These are phyloP conservation scores for Lobophora halterata DNA, from an alignment of 2,888 invertebrate genomes.

Conservation along the genomic window DNA sequence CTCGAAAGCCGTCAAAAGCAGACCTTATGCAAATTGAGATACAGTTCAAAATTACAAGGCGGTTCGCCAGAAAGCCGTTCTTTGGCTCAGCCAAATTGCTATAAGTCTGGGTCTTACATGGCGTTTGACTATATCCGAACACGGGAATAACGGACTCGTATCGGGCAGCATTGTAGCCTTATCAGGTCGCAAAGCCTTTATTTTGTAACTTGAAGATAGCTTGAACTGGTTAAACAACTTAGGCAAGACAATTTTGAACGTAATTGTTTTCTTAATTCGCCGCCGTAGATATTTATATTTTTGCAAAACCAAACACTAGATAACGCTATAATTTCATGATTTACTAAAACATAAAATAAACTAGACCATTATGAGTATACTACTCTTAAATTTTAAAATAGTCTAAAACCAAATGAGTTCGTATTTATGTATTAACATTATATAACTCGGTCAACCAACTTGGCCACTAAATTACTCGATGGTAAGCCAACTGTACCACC, in stretches of 20 bases:
- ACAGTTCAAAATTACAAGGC: conserved; percentile 24
- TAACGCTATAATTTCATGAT: no score
- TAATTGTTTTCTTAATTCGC: conserved; percentile 17
- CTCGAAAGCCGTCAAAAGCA: conserved; percentile 11
- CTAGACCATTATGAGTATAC: no score
- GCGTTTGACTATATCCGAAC: conserved; percentile 27
- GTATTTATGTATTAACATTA: no score
- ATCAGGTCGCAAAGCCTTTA: conserved; percentile 26
- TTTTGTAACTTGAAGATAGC: conserved; percentile 18
- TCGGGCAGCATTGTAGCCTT: conserved; percentile 28
- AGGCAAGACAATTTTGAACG: conserved; percentile 10
- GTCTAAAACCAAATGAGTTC: no score
- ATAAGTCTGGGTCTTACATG: conserved; percentile 29
- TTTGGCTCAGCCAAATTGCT: conserved; percentile 26
- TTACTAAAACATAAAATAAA: no score
- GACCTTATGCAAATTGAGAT: conserved; percentile 15
- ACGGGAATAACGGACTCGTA: conserved; percentile 26
- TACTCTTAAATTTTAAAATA: no score
- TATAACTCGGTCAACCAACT: conserved; percentile 3
- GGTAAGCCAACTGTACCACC: conserved; percentile 2
- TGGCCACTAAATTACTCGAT: background rate
- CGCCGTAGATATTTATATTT: background rate
- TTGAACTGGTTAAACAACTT: conserved; percentile 20
- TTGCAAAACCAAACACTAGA: no score
- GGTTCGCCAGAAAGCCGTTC: conserved; percentile 16